A percentile compares a stretch with the other conserved stretches of the same genome.
Evolutionary conservation across 2,797 vertebrate species (phyloP).

Genomic region (Thunnus albacares): DNA sequence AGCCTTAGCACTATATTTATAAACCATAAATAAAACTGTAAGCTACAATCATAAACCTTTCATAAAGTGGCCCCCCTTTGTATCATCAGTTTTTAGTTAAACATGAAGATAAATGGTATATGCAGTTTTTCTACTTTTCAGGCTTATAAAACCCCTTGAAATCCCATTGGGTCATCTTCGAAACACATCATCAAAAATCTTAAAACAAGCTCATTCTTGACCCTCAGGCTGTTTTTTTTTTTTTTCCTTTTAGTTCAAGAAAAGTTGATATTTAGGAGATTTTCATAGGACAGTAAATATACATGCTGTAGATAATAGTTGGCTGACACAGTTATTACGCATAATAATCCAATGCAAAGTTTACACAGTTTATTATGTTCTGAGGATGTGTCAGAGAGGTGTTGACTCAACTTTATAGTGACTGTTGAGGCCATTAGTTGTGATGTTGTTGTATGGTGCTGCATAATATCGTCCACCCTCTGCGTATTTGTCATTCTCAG

Average conservation of each 20-base stretch:
- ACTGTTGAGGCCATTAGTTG: conserved; percentile 14
- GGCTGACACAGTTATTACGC: conserved; percentile 23
- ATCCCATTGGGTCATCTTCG: not conserved
- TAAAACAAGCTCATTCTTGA: conserved; percentile 16
- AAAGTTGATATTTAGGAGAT: conserved; percentile 20
- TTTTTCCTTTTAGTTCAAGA: not conserved
- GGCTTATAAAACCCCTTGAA: not conserved
- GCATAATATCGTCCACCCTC: not conserved
- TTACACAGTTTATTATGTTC: not conserved
- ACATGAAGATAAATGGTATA: not conserved
- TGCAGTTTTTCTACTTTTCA: not conserved
- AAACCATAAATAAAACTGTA: not conserved
- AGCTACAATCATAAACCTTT: not conserved
- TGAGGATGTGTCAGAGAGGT: conserved; percentile 5
- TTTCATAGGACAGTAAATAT: conserved; percentile 18
- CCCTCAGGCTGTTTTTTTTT: conserved; percentile 14
- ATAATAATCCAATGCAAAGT: conserved; percentile 31
- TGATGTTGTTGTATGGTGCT: not conserved
- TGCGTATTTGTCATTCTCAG: not conserved
- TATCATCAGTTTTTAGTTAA: not conserved
- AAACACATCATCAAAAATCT: not conserved
- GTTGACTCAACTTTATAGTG: too few relatives aligned
- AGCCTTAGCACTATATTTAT: not conserved
- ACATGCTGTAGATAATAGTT: conserved; percentile 40
- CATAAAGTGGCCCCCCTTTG: not conserved